phyloP scores from a whole-genome alignment of 2,113 vertebrate genomes.

The Orcinus orca region DNA sequence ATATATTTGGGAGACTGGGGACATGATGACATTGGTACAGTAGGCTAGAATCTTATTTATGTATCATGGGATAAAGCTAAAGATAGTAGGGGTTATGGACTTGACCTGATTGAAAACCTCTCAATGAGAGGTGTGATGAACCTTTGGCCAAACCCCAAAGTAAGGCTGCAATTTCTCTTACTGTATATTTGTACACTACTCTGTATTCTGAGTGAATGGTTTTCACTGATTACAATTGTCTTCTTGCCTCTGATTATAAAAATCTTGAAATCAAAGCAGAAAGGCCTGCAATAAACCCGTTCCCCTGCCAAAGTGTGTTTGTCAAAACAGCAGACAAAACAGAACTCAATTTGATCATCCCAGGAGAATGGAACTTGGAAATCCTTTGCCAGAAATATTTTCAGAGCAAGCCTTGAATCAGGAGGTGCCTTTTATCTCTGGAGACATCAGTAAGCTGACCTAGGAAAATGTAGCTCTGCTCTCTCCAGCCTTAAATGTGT shows the following conservation, averaged over 20 bases:
- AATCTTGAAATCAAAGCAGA: slow-evolving; percentile 34
- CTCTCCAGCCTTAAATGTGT: slow-evolving; percentile 49
- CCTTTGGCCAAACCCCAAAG: neutral
- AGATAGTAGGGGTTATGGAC: neutral
- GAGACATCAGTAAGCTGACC: slow-evolving; percentile 30
- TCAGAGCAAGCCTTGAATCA: slow-evolving; percentile 43
- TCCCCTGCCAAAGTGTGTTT: slow-evolving; percentile 42
- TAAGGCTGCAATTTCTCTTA: neutral
- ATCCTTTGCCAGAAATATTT: slow-evolving; percentile 50
- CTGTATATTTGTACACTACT: neutral
- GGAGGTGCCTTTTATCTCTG: slow-evolving; percentile 55
- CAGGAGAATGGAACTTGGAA: slow-evolving; percentile 32
- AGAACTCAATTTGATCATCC: slow-evolving; percentile 32
- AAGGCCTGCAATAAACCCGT: neutral
- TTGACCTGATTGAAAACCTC: neutral
- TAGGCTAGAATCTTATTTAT: neutral
- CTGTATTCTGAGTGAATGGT: neutral
- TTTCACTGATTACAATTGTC: slow-evolving; percentile 18
- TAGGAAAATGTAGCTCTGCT: slow-evolving; percentile 11
- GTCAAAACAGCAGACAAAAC: slow-evolving; percentile 49
- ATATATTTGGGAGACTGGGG: neutral
- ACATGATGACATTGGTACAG: neutral
- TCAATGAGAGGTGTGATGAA: neutral
- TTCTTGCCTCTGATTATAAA: slow-evolving; percentile 37
- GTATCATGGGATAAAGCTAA: neutral